These are phyloP conservation scores for Gracilinanus agilis DNA, from an alignment of 2,113 vertebrate genomes.

Conservation along the genomic window DNA sequence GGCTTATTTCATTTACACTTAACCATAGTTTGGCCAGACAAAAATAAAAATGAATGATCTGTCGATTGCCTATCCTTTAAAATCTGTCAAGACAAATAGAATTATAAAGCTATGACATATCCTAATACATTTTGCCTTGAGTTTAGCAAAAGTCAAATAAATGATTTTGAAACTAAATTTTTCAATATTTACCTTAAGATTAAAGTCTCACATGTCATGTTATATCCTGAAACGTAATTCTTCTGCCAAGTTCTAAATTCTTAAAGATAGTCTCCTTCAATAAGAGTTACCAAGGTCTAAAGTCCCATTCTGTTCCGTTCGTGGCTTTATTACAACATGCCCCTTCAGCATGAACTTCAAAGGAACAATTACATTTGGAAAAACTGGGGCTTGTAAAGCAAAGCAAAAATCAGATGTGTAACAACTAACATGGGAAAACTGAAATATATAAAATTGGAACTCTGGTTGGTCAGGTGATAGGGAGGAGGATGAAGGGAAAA, in stretches of 20 bases:
- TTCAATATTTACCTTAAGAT: background rate
- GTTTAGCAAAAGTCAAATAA: conserved; percentile 14
- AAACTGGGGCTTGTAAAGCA: conserved; percentile 21
- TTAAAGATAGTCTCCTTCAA: conserved; percentile 10
- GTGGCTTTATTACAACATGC: conserved; percentile 39
- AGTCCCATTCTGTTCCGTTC: conserved; percentile 32
- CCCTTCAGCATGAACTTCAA: conserved; percentile 30
- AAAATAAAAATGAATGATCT: conserved; percentile 39
- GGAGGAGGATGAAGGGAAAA: background rate
- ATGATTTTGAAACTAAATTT: conserved; percentile 48
- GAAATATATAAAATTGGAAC: conserved; percentile 21
- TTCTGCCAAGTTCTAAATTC: conserved; percentile 31
- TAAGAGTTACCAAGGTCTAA: conserved; percentile 19
- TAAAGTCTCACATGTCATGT: background rate
- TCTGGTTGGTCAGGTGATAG: conserved; percentile 25
- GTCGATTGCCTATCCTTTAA: conserved; percentile 20
- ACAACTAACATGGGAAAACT: conserved; percentile 30
- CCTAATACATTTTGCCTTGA: conserved; percentile 29
- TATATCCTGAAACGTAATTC: conserved; percentile 4
- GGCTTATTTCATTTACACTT: background rate
- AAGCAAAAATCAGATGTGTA: conserved; percentile 42
- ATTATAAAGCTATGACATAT: conserved; percentile 16
- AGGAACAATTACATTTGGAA: conserved; percentile 34
- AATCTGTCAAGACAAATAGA: background rate
- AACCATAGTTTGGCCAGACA: background rate